Evolutionary conservation across 92 coral and sea anemone species (phyloP).

Genomic region (Montipora capitata): DNA sequence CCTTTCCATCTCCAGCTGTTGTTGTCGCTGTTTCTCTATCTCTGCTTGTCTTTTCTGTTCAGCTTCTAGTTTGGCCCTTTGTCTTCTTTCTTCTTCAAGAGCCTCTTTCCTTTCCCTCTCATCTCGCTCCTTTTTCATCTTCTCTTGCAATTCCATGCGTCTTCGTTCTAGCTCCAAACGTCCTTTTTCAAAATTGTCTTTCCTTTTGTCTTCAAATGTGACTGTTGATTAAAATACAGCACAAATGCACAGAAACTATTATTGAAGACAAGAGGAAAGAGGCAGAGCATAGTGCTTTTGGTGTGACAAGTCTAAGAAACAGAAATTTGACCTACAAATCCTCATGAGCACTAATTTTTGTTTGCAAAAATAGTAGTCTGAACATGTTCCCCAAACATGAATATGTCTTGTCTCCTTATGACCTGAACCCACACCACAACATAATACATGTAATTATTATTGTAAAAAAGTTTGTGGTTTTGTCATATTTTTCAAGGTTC

Average conservation of each 20-base stretch:
- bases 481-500: too few relatives aligned
- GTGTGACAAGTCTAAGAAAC: too few relatives aligned
- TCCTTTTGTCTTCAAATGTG: slow-evolving; percentile 98
- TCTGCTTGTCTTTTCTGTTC: slow-evolving; percentile 99
- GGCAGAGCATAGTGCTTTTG: neutral
- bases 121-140: slow-evolving; percentile 85
- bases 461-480: too few relatives aligned
- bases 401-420: too few relatives aligned
- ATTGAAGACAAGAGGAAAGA: neutral
- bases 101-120: slow-evolving; percentile 94
- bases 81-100: slow-evolving; percentile 89
- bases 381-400: too few relatives aligned
- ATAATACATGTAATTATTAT: too few relatives aligned
- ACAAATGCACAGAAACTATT: neutral
- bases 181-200: slow-evolving; percentile 97
- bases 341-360: too few relatives aligned
- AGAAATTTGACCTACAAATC: too few relatives aligned
- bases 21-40: slow-evolving; percentile 95
- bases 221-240: slow-evolving; percentile 55
- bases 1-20: slow-evolving; percentile 97
- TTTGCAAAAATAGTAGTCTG: too few relatives aligned
- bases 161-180: slow-evolving; percentile 95
- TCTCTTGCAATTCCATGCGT: slow-evolving; percentile 95
- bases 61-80: slow-evolving; percentile 96
- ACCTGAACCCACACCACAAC: too few relatives aligned